Evolutionary conservation across 2,888 invertebrate genomes (phyloP).

Genomic region (Apoda limacodes): DNA sequence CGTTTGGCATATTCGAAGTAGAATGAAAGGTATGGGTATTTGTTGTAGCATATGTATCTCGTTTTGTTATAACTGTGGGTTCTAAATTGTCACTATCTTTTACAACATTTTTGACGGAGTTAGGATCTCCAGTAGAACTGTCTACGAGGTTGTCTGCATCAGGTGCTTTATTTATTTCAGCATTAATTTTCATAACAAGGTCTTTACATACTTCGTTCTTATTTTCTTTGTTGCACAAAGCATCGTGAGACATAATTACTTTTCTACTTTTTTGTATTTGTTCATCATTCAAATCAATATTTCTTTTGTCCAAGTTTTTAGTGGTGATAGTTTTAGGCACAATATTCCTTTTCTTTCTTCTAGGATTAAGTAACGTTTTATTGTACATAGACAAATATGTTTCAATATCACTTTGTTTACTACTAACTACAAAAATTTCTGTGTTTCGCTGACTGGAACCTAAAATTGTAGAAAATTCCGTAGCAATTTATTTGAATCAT

Average conservation of each 20-base stretch:
- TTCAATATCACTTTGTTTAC: slow-evolving; percentile 28
- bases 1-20: slow-evolving; percentile 16
- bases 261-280: slow-evolving; percentile 37
- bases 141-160: too few relatives aligned
- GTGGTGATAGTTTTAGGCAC: too few relatives aligned
- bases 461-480: too few relatives aligned
- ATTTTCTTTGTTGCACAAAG: slow-evolving; percentile 35
- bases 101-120: too few relatives aligned
- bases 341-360: slow-evolving; percentile 34
- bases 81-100: too few relatives aligned
- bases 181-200: slow-evolving; percentile 36
- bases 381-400: slow-evolving; percentile 35
- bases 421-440: slow-evolving; percentile 33
- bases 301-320: too few relatives aligned
- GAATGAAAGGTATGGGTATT: slow-evolving; percentile 19
- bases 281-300: slow-evolving; percentile 27
- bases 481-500: too few relatives aligned
- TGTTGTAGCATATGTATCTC: slow-evolving; percentile 26
- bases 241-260: slow-evolving; percentile 39
- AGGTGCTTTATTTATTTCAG: slow-evolving; percentile 25
- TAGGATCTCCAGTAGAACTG: too few relatives aligned
- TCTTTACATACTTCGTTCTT: slow-evolving; percentile 40
- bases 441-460: slow-evolving; percentile 35
- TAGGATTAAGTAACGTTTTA: slow-evolving; percentile 22
- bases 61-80: slow-evolving; percentile 28